Evolutionary conservation across 2,797 vertebrate genomes (phyloP), one percentile per base, ranked within the genome.

Genomic region (Sebastes ruberrimus): DNA sequence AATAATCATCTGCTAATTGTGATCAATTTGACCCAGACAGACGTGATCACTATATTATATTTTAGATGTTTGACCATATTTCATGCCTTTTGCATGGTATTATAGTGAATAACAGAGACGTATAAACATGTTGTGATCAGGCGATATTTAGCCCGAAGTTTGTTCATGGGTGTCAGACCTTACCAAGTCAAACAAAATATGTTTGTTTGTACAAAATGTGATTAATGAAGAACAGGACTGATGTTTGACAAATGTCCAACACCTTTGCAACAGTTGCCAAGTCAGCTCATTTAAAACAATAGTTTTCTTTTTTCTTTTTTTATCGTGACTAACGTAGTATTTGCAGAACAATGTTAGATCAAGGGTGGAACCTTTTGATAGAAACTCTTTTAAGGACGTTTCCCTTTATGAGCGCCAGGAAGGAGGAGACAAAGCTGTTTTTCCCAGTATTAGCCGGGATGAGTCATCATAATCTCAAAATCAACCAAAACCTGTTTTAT

Each of bases 401-500:
- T 91, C 83, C 73, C 82, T 91, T 93, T 85, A 92, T 93, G 93
- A 84, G 78, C 81, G 65, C 87, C 83, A 78, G 66, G 70, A 89
- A 95, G 95, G 89, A 93, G 93, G 93, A 93, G 91, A 93, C 92
- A 76, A 75, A 86, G 71, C 35, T 20, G 72, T 88, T 86, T 89
- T 78, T 78, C 42, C 74, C 86, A 93, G 95, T 94, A 94, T 95
- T 94, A 90, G 91, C 81, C 18, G 20, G 85, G 77, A 85, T 95
- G 94, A 96, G 86, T 96, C 94, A 96, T 92, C 78, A 84, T 90
- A 83, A 95, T 94, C 91, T 95, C 84, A 90, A 89, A 94, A 95
- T 96, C 90, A 93, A 93, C 95, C 93, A 94, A 95, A 96, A 95
- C 94, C 95, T 94, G 95, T 95, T 96, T 95, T 93, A 94, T 94